These are phyloP conservation scores for Bubo scandiacus DNA, from an alignment of 2,113 vertebrate genomes.

Conservation along the genomic window DNA sequence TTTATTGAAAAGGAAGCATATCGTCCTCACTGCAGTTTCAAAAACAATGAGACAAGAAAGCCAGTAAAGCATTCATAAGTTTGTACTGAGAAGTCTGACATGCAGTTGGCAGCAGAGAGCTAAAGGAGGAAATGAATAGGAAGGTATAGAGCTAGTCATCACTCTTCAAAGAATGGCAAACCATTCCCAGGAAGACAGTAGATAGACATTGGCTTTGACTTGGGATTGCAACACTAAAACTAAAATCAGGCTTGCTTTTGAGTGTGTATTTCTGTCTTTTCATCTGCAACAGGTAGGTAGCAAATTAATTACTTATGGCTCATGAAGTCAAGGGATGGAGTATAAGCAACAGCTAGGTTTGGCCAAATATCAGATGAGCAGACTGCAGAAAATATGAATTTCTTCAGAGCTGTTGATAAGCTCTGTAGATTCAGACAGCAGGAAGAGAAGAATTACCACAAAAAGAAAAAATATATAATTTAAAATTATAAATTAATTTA, in stretches of 20 bases:
- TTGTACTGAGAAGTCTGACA: background rate
- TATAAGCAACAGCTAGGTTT: background rate
- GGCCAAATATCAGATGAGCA: background rate
- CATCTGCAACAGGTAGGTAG: background rate
- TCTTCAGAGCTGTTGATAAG: background rate
- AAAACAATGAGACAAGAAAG: background rate
- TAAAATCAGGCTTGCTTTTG: background rate
- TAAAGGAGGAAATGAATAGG: background rate
- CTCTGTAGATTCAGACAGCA: background rate
- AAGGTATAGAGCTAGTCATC: background rate
- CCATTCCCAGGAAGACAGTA: background rate
- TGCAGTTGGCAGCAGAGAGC: background rate
- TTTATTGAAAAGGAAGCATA: background rate
- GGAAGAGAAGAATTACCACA: background rate
- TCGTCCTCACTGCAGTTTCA: background rate
- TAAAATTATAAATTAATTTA: no score
- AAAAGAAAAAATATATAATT: background rate
- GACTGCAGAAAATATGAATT: background rate
- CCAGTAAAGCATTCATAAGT: background rate
- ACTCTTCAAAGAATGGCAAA: background rate
- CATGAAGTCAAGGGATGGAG: background rate
- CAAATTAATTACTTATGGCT: background rate
- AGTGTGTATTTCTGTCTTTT: background rate
- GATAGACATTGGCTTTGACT: background rate
- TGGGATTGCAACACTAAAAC: background rate